A percentile compares a stretch with the other conserved stretches of the same genome.
Evolutionary conservation across 1,140 invertebrate genomes (phyloP).

Genomic region (Vollenhovia emeryi): DNA sequence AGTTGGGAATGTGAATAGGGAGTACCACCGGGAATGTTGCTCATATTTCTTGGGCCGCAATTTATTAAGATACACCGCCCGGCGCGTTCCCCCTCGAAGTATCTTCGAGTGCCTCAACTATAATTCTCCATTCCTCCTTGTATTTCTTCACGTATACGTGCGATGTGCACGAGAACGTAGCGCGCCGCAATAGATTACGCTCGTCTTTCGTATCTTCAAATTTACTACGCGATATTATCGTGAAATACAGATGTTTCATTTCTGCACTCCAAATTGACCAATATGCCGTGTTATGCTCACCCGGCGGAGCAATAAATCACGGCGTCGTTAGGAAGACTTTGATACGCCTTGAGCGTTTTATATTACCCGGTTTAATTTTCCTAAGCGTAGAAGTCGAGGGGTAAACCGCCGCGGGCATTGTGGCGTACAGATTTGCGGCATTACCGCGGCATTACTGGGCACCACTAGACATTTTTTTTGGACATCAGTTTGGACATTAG

Average conservation of each 20-base stretch:
- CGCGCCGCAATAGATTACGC: not conserved
- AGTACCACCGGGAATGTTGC: constrained; percentile 1
- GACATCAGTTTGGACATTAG: too few relatives aligned
- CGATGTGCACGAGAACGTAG: constrained; percentile 9
- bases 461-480: too few relatives aligned
- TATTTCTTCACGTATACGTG: constrained; percentile 2
- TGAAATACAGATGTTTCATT: constrained; percentile 1
- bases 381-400: not conserved
- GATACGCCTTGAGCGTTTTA: not conserved
- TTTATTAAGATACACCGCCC: constrained; percentile 43
- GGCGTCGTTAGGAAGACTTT: not conserved
- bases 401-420: too few relatives aligned
- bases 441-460: too few relatives aligned
- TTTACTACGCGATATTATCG: constrained; percentile 9
- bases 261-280: not conserved
- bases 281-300: not conserved
- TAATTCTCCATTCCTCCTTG: constrained; percentile 27
- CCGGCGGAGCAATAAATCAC: not conserved
- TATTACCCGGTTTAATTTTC: not conserved
- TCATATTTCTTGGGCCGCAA: constrained; percentile 27
- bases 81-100: not conserved
- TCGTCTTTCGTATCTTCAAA: not conserved
- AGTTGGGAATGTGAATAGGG: constrained; percentile 12
- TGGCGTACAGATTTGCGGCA: too few relatives aligned
- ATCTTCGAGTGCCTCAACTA: constrained; percentile 6